Percentiles rank a stretch among this genome's conserved stretches.
These are phyloP conservation scores for Triplophysa rosa DNA, from an alignment of 2,113 vertebrate species.

Conservation along the genomic window DNA sequence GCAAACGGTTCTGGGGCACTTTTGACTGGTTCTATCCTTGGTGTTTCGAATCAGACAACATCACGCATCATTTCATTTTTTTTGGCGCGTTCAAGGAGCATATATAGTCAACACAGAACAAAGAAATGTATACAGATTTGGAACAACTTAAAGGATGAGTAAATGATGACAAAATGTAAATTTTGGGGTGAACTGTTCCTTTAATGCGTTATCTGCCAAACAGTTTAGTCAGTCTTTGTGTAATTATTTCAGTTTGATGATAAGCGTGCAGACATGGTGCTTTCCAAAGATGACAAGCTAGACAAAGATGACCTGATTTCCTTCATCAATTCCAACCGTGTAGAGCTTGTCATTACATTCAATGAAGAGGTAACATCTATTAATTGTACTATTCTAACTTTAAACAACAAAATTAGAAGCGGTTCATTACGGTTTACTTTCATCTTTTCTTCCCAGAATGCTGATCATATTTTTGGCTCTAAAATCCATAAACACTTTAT, in stretches of 20 bases:
- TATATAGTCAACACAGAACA: background rate
- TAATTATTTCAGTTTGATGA: constrained; percentile 79
- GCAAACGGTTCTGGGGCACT: no score
- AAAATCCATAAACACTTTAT: constrained; percentile 81
- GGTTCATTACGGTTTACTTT: background rate
- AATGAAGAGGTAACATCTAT: constrained; percentile 71
- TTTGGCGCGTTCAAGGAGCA: no score
- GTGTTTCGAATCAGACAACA: no score
- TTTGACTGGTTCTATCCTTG: no score
- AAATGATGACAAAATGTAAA: no score
- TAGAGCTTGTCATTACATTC: constrained; percentile 83
- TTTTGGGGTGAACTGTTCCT: no score
- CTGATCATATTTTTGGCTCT: constrained; percentile 79
- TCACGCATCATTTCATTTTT: no score
- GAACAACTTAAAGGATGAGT: no score
- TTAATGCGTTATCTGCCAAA: background rate
- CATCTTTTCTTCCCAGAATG: constrained; percentile 66
- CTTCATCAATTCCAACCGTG: constrained; percentile 80
- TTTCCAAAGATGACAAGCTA: constrained; percentile 69
- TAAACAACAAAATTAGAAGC: background rate
- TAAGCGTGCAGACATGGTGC: constrained; percentile 73
- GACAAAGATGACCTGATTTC: constrained; percentile 66
- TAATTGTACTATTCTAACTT: no score
- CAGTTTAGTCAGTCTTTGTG: background rate
- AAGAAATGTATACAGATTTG: no score